Base-by-base conservation (phyloP, 1,140 invertebrate genomes). In the Archivesica marissinica region DNA sequence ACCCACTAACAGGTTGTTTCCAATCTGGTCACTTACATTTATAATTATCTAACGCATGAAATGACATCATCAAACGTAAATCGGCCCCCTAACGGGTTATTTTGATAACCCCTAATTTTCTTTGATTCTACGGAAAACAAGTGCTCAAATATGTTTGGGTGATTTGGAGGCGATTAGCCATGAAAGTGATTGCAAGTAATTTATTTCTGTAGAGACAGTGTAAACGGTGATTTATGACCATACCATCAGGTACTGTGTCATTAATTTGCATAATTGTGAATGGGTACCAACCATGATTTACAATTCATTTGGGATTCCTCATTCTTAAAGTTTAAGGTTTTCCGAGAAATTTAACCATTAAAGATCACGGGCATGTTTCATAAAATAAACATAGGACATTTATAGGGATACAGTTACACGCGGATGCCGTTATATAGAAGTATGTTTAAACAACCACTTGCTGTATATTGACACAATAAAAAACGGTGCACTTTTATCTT, bases 1-100 rank as follows among this genome's bases (percentile, higher is more conserved):
- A 38, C 39, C 4, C 13, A 17, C 15, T 23, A 59, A 72, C 79
- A 70, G 66, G 30, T 41, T 82, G 68, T 1, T 17, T 41, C 23
- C 64, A 59, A 41, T 56, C 35, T 44, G 50, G 68, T n/a, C 68
- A 35, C 25, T 33, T 39, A 15, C 7, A 66, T 7, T 56, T 35
- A 54, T 41, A 33, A 82, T 70, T 70, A 72, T 39, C 30, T 38
- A 41, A 44, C 15, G 30, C 33, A 70, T 54, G n/a, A 82, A 59
- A 59, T 74, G 47, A 82, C 66, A 28, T 72, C 79, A 82, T 82
- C 79, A 82, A 72, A 81, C 25, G 44, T 23, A 23, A 28, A 20
- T 44, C 9, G 44, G n/a, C 41, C 44, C 78, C 66, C 61, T 81
- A 70, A 68, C 78, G 66, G 78, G 20, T 47, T 54, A 81, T 56